phyloP scores from a whole-genome alignment of 1,140 invertebrate species.

The Anthonomus grandis region DNA sequence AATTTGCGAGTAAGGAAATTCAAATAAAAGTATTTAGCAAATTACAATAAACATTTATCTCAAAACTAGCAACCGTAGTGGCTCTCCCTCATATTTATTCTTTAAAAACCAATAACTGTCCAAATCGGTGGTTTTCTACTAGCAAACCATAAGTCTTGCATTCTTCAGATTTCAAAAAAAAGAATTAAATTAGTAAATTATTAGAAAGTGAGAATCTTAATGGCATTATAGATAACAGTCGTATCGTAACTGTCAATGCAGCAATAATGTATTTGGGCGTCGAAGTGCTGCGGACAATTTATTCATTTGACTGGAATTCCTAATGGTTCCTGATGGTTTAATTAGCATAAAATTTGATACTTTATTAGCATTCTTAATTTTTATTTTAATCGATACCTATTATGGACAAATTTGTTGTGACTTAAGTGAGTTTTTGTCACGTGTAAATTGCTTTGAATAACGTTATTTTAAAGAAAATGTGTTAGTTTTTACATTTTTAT shows the following conservation, averaged over 20 bases:
- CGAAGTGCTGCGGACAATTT: not conserved
- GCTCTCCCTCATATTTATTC: too few relatives aligned
- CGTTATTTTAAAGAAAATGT: too few relatives aligned
- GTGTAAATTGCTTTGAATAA: too few relatives aligned
- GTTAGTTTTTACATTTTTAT: too few relatives aligned
- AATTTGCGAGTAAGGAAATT: too few relatives aligned
- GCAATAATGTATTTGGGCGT: slow-evolving; percentile 10
- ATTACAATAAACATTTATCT: too few relatives aligned
- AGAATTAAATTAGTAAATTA: slow-evolving; percentile 10
- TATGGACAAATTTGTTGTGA: not conserved
- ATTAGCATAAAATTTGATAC: slow-evolving; percentile 13
- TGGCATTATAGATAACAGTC: slow-evolving; percentile 6
- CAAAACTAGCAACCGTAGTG: too few relatives aligned
- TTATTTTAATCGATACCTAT: slow-evolving; percentile 4
- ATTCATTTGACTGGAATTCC: slow-evolving; percentile 12
- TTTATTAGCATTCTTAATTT: slow-evolving; percentile 12
- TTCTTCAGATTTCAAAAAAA: not conserved
- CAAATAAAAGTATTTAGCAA: too few relatives aligned
- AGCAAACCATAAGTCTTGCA: not conserved
- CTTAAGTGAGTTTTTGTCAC: slow-evolving; percentile 1
- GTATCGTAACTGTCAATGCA: slow-evolving; percentile 14
- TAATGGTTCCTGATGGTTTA: slow-evolving; percentile 13
- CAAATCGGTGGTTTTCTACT: too few relatives aligned
- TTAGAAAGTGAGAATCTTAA: slow-evolving; percentile 18
- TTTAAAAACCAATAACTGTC: too few relatives aligned